Evolutionary conservation across 2,797 vertebrate species (phyloP).

Genomic region (Tapera naevia): DNA sequence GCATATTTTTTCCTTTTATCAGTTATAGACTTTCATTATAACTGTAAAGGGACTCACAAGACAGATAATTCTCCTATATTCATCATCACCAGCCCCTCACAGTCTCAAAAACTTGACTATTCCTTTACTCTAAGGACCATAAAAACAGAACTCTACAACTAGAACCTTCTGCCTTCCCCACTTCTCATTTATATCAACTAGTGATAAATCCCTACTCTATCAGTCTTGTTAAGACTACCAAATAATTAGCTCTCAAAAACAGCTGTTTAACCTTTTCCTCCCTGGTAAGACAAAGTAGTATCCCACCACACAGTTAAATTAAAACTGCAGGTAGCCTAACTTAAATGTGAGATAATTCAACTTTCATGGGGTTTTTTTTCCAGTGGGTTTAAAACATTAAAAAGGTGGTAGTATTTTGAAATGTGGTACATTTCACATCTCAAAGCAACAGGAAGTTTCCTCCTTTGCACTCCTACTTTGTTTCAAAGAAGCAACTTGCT

Average conservation of each 20-base stretch:
- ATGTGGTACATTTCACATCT: conserved; percentile 12
- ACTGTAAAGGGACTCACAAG: background rate
- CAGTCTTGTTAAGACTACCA: background rate
- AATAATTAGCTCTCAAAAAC: background rate
- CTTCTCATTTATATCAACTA: background rate
- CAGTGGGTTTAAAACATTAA: background rate
- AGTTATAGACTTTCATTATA: background rate
- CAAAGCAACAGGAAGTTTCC: conserved; percentile 11
- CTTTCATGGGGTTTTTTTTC: background rate
- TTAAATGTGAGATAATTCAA: background rate
- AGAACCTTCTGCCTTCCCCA: background rate
- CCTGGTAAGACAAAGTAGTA: background rate
- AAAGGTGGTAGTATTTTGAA: background rate
- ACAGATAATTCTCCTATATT: background rate
- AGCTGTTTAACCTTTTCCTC: background rate
- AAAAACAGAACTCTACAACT: background rate
- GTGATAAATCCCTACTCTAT: background rate
- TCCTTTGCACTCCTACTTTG: background rate
- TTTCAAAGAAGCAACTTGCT: background rate
- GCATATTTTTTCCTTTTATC: background rate
- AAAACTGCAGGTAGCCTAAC: background rate
- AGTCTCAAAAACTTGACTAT: background rate
- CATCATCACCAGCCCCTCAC: background rate
- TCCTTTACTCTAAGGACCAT: background rate
- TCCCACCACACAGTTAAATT: background rate